Conservation (phyloP, 2,113 vertebrate species). For the Corythornis madagascariensis region DNA sequence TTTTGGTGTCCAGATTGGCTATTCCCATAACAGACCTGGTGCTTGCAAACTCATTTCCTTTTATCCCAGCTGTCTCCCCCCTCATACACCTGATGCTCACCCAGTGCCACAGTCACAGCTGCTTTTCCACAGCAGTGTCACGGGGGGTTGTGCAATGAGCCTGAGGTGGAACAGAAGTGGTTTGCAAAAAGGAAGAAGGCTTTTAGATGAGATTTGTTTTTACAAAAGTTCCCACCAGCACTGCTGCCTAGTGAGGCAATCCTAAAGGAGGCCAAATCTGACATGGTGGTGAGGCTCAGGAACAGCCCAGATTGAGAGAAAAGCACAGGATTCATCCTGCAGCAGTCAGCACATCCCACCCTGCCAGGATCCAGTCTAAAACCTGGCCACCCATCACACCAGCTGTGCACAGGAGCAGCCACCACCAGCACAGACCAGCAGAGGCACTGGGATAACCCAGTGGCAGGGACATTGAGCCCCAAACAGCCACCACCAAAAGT, state of each 20-base stretch:
- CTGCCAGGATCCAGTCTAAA: neutral
- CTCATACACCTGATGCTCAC: neutral
- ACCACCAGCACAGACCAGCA: neutral
- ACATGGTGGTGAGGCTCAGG: neutral
- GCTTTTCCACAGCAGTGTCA: neutral
- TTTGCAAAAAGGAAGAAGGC: neutral
- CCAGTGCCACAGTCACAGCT: neutral
- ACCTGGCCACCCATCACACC: fast-evolving
- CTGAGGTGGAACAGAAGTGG: neutral
- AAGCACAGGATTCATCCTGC: neutral
- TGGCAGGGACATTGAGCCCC: neutral
- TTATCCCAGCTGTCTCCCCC: no score
- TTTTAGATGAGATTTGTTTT: neutral
- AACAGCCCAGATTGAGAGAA: neutral
- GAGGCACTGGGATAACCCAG: neutral
- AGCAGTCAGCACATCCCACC: neutral
- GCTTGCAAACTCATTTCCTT: neutral
- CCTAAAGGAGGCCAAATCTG: neutral
- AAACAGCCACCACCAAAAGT: neutral
- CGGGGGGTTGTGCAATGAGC: neutral
- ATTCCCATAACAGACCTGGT: neutral
- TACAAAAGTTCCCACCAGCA: neutral
- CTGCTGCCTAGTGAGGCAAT: neutral
- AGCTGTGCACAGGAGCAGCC: neutral
- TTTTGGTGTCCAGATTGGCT: neutral